Conservation (phyloP, 2,888 invertebrate species). For the Andrena dorsata region DNA sequence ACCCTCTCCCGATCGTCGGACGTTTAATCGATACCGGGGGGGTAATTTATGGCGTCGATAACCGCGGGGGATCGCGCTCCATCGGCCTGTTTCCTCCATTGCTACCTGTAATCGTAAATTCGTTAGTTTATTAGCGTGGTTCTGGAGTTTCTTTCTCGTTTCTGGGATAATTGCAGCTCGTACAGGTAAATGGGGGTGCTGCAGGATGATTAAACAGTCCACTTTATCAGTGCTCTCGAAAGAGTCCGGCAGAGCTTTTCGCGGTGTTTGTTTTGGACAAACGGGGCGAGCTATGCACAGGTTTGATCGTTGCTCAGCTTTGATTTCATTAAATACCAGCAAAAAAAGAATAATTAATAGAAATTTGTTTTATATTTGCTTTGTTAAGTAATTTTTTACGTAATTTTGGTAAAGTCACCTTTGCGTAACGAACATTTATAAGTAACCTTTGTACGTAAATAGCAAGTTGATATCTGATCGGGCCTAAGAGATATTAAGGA, state of each 20-base stretch:
- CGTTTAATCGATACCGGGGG: not conserved
- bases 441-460: too few relatives aligned
- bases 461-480: too few relatives aligned
- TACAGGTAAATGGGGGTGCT: not conserved
- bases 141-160: not conserved
- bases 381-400: too few relatives aligned
- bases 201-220: not conserved
- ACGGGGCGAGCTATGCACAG: too few relatives aligned
- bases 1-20: not conserved
- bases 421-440: too few relatives aligned
- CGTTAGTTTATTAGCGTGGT: conserved; percentile 8
- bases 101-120: conserved; percentile 7
- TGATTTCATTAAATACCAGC: too few relatives aligned
- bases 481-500: too few relatives aligned
- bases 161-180: not conserved
- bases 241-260: not conserved
- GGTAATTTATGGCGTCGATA: conserved; percentile 22
- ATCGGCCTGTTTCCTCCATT: not conserved
- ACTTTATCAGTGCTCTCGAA: not conserved
- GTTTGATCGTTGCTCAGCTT: too few relatives aligned
- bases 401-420: too few relatives aligned
- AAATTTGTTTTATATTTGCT: too few relatives aligned
- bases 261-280: not conserved
- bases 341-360: too few relatives aligned
- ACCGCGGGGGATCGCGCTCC: not conserved